A percentile compares a stretch with the other conserved stretches of the same genome.
phyloP scores from a whole-genome alignment of 2,797 vertebrate genomes.

The Sebastes melanostomus region DNA sequence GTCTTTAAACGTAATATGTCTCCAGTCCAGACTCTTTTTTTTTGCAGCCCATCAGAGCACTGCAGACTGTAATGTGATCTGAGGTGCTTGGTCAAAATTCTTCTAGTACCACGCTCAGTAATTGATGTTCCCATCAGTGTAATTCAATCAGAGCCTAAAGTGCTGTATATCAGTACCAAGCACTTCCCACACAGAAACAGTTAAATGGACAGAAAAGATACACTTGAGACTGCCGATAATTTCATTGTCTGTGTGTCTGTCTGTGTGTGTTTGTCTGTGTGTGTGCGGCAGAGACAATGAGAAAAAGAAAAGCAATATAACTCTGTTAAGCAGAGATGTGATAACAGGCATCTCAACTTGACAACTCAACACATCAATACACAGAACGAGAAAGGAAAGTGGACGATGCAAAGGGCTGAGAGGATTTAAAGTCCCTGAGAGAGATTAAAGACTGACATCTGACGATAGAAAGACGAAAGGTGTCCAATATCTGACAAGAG shows the following conservation, averaged over 20 bases:
- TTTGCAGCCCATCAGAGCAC: conserved; percentile 30
- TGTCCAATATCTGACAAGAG: background rate
- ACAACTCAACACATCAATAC: conserved; percentile 29
- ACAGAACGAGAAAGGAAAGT: background rate
- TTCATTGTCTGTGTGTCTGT: conserved; percentile 46
- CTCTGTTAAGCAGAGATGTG: conserved; percentile 42
- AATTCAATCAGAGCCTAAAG: conserved; percentile 76
- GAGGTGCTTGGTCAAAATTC: conserved; percentile 51
- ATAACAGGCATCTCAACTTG: conserved; percentile 37
- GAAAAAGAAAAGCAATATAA: conserved; percentile 33
- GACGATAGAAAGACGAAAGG: background rate
- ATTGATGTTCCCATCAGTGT: conserved; percentile 78
- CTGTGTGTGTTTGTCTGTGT: conserved; percentile 3
- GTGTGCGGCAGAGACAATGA: background rate
- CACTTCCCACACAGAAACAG: conserved; percentile 68
- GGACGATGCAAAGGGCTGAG: background rate
- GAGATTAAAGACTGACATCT: conserved; percentile 13
- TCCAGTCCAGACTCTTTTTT: conserved; percentile 1
- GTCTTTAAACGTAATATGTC: background rate
- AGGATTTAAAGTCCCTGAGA: background rate
- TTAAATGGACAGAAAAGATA: conserved; percentile 77
- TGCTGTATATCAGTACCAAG: conserved; percentile 72
- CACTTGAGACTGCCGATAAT: conserved; percentile 71
- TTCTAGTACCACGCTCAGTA: conserved; percentile 56
- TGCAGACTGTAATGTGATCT: conserved; percentile 56